A percentile compares a stretch with the other conserved stretches of the same genome.
phyloP scores from a whole-genome alignment of 2,113 vertebrate genomes.

The Callithrix jacchus region DNA sequence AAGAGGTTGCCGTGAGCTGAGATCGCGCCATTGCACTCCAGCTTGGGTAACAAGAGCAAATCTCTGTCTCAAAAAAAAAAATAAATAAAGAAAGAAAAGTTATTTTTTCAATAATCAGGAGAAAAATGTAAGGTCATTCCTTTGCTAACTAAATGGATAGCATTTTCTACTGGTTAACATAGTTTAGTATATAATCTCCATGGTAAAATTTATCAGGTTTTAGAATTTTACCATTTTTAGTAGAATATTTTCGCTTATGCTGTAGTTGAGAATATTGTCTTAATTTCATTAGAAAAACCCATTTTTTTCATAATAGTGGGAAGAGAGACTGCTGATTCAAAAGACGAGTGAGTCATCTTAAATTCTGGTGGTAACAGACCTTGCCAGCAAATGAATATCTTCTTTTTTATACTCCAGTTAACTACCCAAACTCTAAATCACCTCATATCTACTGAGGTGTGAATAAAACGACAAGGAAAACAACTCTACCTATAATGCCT shows the following conservation, averaged over 20 bases:
- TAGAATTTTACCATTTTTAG: not conserved
- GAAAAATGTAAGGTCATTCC: not conserved
- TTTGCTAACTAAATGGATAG: not conserved
- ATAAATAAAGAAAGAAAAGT: not conserved
- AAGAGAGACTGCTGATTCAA: not conserved
- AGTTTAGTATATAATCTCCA: not conserved
- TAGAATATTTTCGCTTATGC: not conserved
- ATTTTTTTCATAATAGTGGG: not conserved
- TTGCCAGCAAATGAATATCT: not conserved
- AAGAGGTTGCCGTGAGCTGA: too few relatives aligned
- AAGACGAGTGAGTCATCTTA: not conserved
- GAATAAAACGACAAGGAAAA: not conserved
- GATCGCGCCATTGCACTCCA: too few relatives aligned
- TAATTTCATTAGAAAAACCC: not conserved
- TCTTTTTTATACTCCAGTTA: not conserved
- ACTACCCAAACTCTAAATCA: not conserved
- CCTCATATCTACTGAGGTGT: not conserved
- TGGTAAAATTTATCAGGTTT: not conserved
- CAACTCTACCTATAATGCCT: not conserved
- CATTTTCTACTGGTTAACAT: not conserved
- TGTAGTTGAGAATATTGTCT: not conserved
- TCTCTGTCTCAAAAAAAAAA: too few relatives aligned
- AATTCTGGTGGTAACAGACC: not conserved
- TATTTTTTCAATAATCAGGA: not conserved
- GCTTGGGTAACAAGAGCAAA: too few relatives aligned